Evolutionary conservation across 2,797 vertebrate species (phyloP), one percentile per base, ranked within the genome.

Genomic region (Enteromius fasciolatus): DNA sequence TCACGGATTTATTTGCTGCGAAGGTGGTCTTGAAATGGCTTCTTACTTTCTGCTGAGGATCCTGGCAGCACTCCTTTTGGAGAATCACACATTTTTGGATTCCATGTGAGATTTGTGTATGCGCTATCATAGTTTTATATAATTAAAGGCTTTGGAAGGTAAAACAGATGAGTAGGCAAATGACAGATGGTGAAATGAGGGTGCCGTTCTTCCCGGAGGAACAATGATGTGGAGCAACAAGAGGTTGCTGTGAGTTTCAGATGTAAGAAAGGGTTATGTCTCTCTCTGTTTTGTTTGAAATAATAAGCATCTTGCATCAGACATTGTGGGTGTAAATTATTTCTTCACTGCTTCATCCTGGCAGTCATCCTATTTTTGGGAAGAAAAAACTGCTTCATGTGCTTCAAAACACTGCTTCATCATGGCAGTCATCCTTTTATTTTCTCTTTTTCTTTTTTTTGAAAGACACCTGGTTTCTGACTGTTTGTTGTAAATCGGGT

Each of bases 1-100:
- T 76, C 57, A n/a, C 86, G 67, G 76, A 77, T 87, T 75, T 66
- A 57, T 85, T 86, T 78, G 66, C 78, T 70, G 82, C 75, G 63
- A 44, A 84, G 85, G 59, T 82, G 68, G 14, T 82, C 84, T 67
- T 76, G 67, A 74, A 87, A 81, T 79, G 69, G 76, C 78, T 75
- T 80, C 57, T 68, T 83, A n/a, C 0, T 41, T 57, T 18, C 15
- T 72, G 0, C 28, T 54, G 36, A 44, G 64, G 70, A n/a, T 50
- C 59, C 52, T 67, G 39, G 46, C 75, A 8, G 63, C 36, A 14
- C 64, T 72, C 76, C 1, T 3, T 17, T 52, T 66, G 12, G 28
- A 63, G 17, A 50, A 64, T 75, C 52, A 75, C 50, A 39, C 31
- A 33, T 1, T 61, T 80, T 61, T 20, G 11, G 15, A 48, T 70